Base-by-base conservation (phyloP, 2,113 vertebrate species). In the Xenopus laevis region DNA sequence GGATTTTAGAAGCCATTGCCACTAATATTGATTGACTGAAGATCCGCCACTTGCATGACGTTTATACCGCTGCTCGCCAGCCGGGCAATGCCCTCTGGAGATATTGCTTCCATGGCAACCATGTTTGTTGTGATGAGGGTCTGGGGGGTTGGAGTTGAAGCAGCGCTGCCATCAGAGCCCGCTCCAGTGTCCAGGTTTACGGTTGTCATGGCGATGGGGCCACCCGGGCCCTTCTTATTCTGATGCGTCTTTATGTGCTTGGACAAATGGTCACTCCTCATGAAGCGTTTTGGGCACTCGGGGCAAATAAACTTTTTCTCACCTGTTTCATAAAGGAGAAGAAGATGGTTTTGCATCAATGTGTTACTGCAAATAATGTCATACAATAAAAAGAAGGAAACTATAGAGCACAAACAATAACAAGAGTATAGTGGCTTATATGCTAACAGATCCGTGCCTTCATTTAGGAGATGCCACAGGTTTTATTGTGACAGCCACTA, bases 161-260 rank as follows among this genome's bases (percentile, higher is more conserved):
- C 83, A 4, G 84, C 83, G 20, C 87, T 84, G 21, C 86, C 89
- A 70, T 85, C 87, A 6, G 81, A 81, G 15, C 84, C 73, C 61
- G 85, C 83, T 50, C 84, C 87, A 18, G 88, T 79, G 65, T 93
- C 91, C 18, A 90, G 81, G 20, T 91, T 82, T 81, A 92, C 83
- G 61, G 89, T 82, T 65, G 89, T 87, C 82, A 92, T 84, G 82
- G 89, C 77, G 70, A 87, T 44, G 74, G 60, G 80, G 62, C 80
- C 63, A 3, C 82, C 40, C 1, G 80, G 81, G 61, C 82, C 87
- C 69, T 98, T 98, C 88, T 98, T 98, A 88, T 97, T 98, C 78
- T 87, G 82, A 86, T 98, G 97, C 71, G 97, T 98, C 83, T 97
- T 97, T 89, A 97, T 89, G 87, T 98, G 95, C 79, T 98, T 98